Percentiles rank a stretch among this genome's conserved stretches.
Conservation (phyloP, 2,888 invertebrate genomes). For the Helicoverpa assulta region DNA sequence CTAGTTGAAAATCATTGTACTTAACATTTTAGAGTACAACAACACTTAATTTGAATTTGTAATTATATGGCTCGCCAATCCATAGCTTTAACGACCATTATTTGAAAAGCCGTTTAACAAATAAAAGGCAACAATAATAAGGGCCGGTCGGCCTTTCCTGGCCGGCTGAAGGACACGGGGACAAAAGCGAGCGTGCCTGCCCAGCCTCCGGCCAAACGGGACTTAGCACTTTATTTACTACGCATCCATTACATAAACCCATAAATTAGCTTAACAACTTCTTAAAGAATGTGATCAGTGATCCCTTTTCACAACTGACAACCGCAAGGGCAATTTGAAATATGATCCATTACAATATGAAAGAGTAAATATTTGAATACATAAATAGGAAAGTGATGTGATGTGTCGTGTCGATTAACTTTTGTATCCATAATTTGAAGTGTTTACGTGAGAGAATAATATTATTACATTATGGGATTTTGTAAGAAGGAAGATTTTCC, state of each 20-base stretch:
- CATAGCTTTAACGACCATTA: conserved; percentile 54
- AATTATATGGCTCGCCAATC: conserved; percentile 13
- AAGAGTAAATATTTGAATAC: conserved; percentile 17
- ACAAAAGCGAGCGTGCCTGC: conserved; percentile 80
- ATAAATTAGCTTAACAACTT: conserved; percentile 80
- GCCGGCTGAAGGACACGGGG: conserved; percentile 78
- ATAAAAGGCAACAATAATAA: conserved; percentile 64
- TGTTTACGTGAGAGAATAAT: neutral
- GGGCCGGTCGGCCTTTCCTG: conserved; percentile 77
- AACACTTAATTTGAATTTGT: conserved; percentile 15
- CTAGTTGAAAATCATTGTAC: neutral
- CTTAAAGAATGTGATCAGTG: conserved; percentile 73
- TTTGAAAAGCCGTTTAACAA: conserved; percentile 65
- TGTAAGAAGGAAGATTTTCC: neutral
- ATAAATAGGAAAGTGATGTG: conserved; percentile 3
- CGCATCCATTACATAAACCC: conserved; percentile 68
- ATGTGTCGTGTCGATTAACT: conserved; percentile 4
- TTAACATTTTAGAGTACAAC: neutral
- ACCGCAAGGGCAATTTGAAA: conserved; percentile 55
- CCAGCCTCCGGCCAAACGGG: conserved; percentile 75
- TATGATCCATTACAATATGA: conserved; percentile 23
- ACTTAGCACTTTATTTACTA: conserved; percentile 73
- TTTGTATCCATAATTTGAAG: neutral
- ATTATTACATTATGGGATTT: no score
- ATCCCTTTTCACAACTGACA: conserved; percentile 70